Evolutionary conservation across 2,888 invertebrate species (phyloP).

Genomic region (Leptura quadrifasciata): DNA sequence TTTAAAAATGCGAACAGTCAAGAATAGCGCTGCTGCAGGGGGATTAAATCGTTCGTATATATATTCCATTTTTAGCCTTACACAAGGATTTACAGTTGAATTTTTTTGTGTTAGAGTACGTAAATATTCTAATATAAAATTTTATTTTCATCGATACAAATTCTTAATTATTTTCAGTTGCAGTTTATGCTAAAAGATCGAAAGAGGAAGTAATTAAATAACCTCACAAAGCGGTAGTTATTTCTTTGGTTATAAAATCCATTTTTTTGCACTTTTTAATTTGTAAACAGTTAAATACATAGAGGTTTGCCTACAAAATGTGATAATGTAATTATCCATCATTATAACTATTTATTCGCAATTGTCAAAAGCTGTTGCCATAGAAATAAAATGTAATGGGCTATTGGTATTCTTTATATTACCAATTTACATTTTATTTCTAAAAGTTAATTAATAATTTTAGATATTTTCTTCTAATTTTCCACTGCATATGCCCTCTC

Average conservation of each 20-base stretch:
- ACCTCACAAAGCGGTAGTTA: slow-evolving; percentile 7
- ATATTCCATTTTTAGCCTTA: background rate
- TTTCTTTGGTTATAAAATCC: background rate
- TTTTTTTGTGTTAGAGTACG: background rate
- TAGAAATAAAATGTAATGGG: too few relatives aligned
- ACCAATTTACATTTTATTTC: too few relatives aligned
- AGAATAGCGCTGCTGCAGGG: too few relatives aligned
- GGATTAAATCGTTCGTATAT: background rate
- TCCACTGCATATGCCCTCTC: too few relatives aligned
- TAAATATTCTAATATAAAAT: background rate
- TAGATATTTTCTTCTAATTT: too few relatives aligned
- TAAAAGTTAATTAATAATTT: too few relatives aligned
- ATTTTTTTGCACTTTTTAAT: background rate
- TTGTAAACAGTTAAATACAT: slow-evolving; percentile 7
- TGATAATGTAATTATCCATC: too few relatives aligned
- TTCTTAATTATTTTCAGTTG: slow-evolving; percentile 3
- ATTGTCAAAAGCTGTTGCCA: too few relatives aligned
- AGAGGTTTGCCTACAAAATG: too few relatives aligned
- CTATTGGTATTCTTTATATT: too few relatives aligned
- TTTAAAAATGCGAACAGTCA: too few relatives aligned
- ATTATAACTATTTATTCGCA: too few relatives aligned
- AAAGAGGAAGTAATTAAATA: slow-evolving; percentile 4
- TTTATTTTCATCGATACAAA: background rate
- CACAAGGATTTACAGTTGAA: background rate
- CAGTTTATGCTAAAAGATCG: background rate